Conservation (phyloP, 35 echinoderm and acorn worm species). For the Chiridota heheva region DNA sequence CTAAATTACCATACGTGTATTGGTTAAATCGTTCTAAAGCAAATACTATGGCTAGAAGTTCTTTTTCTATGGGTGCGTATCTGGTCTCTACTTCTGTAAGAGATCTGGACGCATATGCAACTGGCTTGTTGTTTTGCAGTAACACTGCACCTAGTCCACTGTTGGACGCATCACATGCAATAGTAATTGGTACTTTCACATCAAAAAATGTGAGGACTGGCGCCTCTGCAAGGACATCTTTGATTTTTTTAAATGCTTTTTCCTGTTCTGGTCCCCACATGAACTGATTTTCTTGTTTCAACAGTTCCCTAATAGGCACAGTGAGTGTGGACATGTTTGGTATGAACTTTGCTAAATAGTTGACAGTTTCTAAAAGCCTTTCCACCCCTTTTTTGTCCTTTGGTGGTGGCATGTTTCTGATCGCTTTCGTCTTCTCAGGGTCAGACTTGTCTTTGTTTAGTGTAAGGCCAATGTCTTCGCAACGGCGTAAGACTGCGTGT, state of each 20-base stretch:
- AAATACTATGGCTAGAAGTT: not conserved
- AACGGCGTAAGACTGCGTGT: conserved; percentile 24
- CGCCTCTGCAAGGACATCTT: not conserved
- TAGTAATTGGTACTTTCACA: not conserved
- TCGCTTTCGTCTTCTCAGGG: conserved; percentile 15
- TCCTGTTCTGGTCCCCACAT: conserved; percentile 29
- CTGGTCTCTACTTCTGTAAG: not conserved
- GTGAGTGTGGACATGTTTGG: conserved; percentile 23
- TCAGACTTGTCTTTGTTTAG: conserved; percentile 52
- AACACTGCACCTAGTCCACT: conserved; percentile 43
- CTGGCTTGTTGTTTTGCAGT: not conserved
- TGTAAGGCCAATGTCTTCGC: conserved; percentile 18
- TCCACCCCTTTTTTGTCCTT: conserved; percentile 30
- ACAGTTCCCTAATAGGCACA: conserved; percentile 28
- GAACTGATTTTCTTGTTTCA: conserved; percentile 27
- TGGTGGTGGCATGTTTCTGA: conserved; percentile 23
- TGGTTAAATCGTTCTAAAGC: not conserved
- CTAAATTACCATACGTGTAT: not conserved
- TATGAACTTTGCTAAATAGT: conserved; percentile 35
- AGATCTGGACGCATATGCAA: not conserved
- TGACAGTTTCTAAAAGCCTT: conserved; percentile 13
- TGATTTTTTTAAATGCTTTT: conserved; percentile 16
- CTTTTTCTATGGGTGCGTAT: not conserved
- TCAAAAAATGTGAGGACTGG: not conserved
- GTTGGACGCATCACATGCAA: conserved; percentile 8